These are phyloP conservation scores for Pegoplata infirma DNA, from an alignment of 2,888 invertebrate genomes.

Conservation along the genomic window DNA sequence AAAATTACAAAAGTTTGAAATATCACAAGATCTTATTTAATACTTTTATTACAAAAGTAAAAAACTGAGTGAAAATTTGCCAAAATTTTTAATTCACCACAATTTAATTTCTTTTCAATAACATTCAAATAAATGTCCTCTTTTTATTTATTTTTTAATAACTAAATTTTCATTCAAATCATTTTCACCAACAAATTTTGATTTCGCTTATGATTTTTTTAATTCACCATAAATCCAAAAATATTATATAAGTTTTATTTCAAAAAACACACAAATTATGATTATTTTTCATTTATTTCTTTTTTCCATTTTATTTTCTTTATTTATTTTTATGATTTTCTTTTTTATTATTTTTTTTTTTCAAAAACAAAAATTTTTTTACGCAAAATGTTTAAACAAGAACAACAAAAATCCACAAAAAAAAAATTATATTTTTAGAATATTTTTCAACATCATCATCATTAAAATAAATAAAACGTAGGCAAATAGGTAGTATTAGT, in stretches of 20 bases:
- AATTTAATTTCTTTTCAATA: conserved; percentile 8
- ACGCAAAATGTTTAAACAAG: conserved; percentile 37
- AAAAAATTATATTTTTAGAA: conserved; percentile 37
- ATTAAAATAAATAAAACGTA: conserved; percentile 48
- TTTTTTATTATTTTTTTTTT: background rate
- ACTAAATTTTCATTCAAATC: background rate
- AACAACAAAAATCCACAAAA: conserved; percentile 57
- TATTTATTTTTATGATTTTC: background rate
- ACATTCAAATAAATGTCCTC: background rate
- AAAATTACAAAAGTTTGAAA: too few relatives aligned
- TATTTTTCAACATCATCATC: conserved; percentile 15
- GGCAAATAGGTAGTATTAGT: conserved; percentile 61
- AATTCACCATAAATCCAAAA: too few relatives aligned
- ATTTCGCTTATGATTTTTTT: background rate
- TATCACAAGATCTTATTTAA: too few relatives aligned
- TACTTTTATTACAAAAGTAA: too few relatives aligned
- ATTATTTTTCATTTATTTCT: background rate
- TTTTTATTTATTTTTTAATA: background rate
- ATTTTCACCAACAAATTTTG: background rate
- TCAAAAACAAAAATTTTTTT: background rate
- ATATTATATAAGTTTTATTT: background rate
- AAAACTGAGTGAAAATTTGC: too few relatives aligned
- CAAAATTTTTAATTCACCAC: too few relatives aligned
- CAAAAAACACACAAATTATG: background rate
- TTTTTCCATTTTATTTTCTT: background rate